A percentile compares a stretch with the other conserved stretches of the same genome.
Evolutionary conservation across 2,888 invertebrate species (phyloP).

Genomic region (Heliconius sara): DNA sequence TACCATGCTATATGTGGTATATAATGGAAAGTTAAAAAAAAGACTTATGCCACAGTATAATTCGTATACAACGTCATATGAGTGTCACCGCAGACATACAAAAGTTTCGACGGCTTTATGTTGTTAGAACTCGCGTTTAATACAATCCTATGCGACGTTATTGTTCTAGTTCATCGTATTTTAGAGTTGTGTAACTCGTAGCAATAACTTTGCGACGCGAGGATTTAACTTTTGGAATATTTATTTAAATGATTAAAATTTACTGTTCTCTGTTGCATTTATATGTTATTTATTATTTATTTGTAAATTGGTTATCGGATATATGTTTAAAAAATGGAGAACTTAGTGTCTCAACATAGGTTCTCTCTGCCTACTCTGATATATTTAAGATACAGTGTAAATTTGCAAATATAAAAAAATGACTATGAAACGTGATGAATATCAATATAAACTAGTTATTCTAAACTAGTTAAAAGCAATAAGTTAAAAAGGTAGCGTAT

Average conservation of each 20-base stretch:
- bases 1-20: too few relatives aligned
- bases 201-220: background rate
- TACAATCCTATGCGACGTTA: slow-evolving; percentile 12
- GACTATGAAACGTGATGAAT: too few relatives aligned
- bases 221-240: background rate
- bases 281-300: background rate
- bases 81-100: slow-evolving; percentile 20
- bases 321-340: background rate
- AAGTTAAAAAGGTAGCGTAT: background rate
- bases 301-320: background rate
- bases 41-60: too few relatives aligned
- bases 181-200: slow-evolving; percentile 5
- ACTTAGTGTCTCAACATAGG: background rate
- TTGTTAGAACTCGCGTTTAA: slow-evolving; percentile 4
- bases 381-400: too few relatives aligned
- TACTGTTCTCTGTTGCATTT: background rate
- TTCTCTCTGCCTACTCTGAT: background rate
- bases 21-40: too few relatives aligned
- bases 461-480: background rate
- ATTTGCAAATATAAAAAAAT: too few relatives aligned
- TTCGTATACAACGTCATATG: background rate
- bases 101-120: slow-evolving; percentile 1
- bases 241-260: slow-evolving; percentile 10
- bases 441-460: too few relatives aligned
- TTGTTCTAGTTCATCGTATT: slow-evolving; percentile 18